Evolutionary conservation across 2,797 vertebrate species (phyloP).

Genomic region (Hapalemur alaotrensis): DNA sequence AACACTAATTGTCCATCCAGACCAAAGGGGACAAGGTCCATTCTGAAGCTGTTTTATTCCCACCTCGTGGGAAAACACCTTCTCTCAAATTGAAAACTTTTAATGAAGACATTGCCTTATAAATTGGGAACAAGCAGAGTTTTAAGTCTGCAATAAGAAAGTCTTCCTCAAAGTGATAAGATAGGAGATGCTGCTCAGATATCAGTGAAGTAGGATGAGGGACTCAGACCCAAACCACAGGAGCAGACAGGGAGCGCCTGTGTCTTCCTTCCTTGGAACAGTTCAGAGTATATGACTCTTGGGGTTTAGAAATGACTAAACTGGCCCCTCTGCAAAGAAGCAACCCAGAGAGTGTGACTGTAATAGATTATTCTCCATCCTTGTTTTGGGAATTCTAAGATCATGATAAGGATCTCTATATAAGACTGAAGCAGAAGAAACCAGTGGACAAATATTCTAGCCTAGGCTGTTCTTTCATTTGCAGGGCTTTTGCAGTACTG

Average conservation of each 20-base stretch:
- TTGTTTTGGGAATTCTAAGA: neutral
- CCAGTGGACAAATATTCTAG: neutral
- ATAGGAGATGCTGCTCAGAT: neutral
- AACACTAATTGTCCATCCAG: neutral
- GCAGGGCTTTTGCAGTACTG: neutral
- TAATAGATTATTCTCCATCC: neutral
- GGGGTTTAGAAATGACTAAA: neutral
- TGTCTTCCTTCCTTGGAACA: neutral
- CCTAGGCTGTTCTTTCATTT: neutral
- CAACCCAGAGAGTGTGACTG: neutral
- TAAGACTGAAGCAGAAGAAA: neutral
- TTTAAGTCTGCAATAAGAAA: neutral
- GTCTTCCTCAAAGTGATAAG: neutral
- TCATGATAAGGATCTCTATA: neutral
- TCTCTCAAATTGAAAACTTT: neutral
- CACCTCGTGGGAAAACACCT: neutral
- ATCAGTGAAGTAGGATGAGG: neutral
- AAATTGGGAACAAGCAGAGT: neutral
- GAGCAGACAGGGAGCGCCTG: neutral
- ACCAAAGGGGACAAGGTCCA: neutral
- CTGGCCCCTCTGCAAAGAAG: neutral
- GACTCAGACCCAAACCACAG: too few species aligned
- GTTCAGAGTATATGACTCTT: too few species aligned
- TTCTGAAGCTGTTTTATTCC: neutral
- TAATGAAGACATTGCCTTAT: neutral